phyloP scores from a whole-genome alignment of 2,113 vertebrate species.

The Paraplagusia blochii region DNA sequence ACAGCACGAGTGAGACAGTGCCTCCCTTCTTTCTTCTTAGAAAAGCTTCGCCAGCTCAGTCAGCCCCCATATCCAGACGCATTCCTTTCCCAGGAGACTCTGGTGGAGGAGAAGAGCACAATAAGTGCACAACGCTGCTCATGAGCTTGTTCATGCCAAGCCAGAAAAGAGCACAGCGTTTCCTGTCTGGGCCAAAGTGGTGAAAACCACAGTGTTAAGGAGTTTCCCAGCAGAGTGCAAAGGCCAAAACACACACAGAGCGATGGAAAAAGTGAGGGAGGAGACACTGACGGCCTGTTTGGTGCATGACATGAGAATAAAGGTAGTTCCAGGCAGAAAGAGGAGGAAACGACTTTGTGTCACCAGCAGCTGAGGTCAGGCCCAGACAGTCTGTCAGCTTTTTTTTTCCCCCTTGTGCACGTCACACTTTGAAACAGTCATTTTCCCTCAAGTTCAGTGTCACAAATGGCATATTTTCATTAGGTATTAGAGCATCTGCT shows the following conservation, averaged over 20 bases:
- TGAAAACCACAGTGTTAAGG: slow-evolving; percentile 41
- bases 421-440: slow-evolving; percentile 49
- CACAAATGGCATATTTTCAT: slow-evolving; percentile 59
- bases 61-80: slow-evolving; percentile 41
- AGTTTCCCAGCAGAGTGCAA: slow-evolving; percentile 32
- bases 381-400: slow-evolving; percentile 34
- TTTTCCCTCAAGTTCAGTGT: slow-evolving; percentile 46
- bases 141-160: slow-evolving; percentile 36
- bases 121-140: slow-evolving; percentile 38
- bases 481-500: slow-evolving; percentile 36
- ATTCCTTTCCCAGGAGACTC: slow-evolving; percentile 50
- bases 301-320: slow-evolving; percentile 35
- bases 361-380: slow-evolving; percentile 33
- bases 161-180: slow-evolving; percentile 47
- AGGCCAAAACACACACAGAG: background rate
- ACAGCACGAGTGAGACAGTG: slow-evolving; percentile 24
- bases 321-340: slow-evolving; percentile 28
- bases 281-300: slow-evolving; percentile 28
- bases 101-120: slow-evolving; percentile 15
- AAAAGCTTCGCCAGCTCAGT: slow-evolving; percentile 21
- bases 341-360: slow-evolving; percentile 27
- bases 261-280: slow-evolving; percentile 18
- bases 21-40: slow-evolving; percentile 35
- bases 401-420: slow-evolving; percentile 40
- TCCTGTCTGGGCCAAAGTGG: slow-evolving; percentile 39